phyloP scores from a whole-genome alignment of 1,140 invertebrate genomes.

The Elymnias hypermnestra region DNA sequence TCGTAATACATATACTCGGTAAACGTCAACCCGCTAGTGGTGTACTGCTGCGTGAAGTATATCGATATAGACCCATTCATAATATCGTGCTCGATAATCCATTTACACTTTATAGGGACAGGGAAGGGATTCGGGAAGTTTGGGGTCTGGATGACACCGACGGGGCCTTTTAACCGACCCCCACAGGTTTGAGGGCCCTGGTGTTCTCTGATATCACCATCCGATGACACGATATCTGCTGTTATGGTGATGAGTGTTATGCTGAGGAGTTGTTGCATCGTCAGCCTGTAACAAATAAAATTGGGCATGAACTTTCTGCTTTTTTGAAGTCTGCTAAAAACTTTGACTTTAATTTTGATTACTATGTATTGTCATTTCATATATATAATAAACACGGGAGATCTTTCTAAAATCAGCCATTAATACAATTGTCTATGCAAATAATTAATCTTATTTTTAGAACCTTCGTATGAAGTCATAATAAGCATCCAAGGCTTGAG shows the following conservation, averaged over 20 bases:
- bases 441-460: too few species aligned
- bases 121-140: conserved; percentile 87
- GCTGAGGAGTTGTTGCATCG: conserved; percentile 40
- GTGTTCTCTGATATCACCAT: conserved; percentile 39
- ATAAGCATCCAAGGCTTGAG: too few species aligned
- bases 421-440: too few species aligned
- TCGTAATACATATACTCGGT: conserved; percentile 90
- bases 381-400: too few species aligned
- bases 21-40: conserved; percentile 86
- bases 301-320: too few species aligned
- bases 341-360: too few species aligned
- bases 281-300: conserved; percentile 51
- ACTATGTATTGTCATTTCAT: too few species aligned
- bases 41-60: conserved; percentile 92
- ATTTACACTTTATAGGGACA: conserved; percentile 89
- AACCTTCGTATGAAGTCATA: too few species aligned
- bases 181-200: conserved; percentile 77
- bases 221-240: conserved; percentile 33
- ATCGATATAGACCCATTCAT: conserved; percentile 83
- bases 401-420: too few species aligned
- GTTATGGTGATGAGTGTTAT: conserved; percentile 47
- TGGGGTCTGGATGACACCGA: conserved; percentile 86
- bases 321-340: too few species aligned
- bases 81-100: conserved; percentile 89
- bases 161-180: conserved; percentile 77